Evolutionary conservation across 1,140 invertebrate species (phyloP).

Genomic region (Eueides isabella): DNA sequence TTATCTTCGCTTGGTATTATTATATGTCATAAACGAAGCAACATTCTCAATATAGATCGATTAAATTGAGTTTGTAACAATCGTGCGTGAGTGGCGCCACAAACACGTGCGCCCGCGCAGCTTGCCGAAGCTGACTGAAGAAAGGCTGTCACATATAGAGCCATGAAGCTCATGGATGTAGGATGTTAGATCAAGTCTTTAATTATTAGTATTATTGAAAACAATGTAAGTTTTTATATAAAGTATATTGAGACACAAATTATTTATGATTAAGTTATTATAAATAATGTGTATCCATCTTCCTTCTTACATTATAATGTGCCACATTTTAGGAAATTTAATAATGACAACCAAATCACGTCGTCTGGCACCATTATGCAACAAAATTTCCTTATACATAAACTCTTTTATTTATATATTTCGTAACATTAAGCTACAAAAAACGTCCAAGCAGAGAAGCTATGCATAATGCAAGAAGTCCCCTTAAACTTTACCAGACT

Average conservation of each 20-base stretch:
- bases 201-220: not conserved
- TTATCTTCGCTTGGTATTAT: constrained; percentile 16
- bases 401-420: constrained; percentile 23
- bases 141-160: constrained; percentile 58
- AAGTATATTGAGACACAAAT: not conserved
- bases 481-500: constrained; percentile 42
- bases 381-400: constrained; percentile 1
- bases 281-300: too few relatives aligned
- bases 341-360: not conserved
- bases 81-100: constrained; percentile 42
- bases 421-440: constrained; percentile 24
- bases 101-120: constrained; percentile 74
- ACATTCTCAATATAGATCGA: constrained; percentile 43
- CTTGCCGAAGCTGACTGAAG: constrained; percentile 68
- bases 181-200: not conserved
- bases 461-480: constrained; percentile 48
- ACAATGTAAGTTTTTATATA: not conserved
- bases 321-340: not conserved
- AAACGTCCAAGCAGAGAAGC: constrained; percentile 37
- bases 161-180: not conserved
- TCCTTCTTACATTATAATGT: not conserved
- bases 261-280: too few relatives aligned
- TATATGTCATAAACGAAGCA: constrained; percentile 19
- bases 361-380: not conserved
- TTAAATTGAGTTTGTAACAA: constrained; percentile 65